Evolutionary conservation across 2,888 invertebrate species (phyloP).

Genomic region (Melinaea marsaeus): DNA sequence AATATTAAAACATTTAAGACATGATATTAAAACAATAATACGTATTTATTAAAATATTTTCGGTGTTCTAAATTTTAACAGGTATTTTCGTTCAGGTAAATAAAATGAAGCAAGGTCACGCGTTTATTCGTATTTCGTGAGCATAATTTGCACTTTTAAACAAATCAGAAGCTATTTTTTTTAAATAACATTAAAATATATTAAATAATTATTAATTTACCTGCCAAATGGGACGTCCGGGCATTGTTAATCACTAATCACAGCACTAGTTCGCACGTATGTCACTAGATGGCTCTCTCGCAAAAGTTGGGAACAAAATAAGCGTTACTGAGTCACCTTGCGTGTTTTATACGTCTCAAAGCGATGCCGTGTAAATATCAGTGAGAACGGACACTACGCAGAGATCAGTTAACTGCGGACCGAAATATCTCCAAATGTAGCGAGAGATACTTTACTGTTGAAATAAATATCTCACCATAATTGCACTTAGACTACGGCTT

Average conservation of each 20-base stretch:
- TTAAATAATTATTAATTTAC: slow-evolving; percentile 54
- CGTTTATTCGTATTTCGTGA: slow-evolving; percentile 35
- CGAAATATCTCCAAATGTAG: slow-evolving; percentile 69
- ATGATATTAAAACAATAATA: too few relatives aligned
- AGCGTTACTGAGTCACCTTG: slow-evolving; percentile 68
- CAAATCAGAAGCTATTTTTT: not conserved
- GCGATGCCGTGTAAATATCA: slow-evolving; percentile 61
- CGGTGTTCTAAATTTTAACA: slow-evolving; percentile 20
- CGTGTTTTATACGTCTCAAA: slow-evolving; percentile 74
- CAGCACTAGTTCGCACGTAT: slow-evolving; percentile 49
- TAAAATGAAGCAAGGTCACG: slow-evolving; percentile 40
- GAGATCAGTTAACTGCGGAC: slow-evolving; percentile 60
- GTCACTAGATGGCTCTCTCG: slow-evolving; percentile 75
- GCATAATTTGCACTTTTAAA: not conserved
- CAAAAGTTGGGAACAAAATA: slow-evolving; percentile 74
- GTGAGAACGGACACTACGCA: slow-evolving; percentile 70
- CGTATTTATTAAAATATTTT: too few relatives aligned
- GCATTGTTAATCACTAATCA: slow-evolving; percentile 75
- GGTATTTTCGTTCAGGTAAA: slow-evolving; percentile 50
- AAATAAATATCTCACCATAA: slow-evolving; percentile 33
- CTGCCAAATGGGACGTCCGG: slow-evolving; percentile 88
- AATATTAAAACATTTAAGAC: too few relatives aligned
- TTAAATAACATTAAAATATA: not conserved
- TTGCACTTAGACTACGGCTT: not conserved
- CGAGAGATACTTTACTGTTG: slow-evolving; percentile 42